phyloP scores from a whole-genome alignment of 2,888 invertebrate genomes.

The Caenorhabditis uteleia region DNA sequence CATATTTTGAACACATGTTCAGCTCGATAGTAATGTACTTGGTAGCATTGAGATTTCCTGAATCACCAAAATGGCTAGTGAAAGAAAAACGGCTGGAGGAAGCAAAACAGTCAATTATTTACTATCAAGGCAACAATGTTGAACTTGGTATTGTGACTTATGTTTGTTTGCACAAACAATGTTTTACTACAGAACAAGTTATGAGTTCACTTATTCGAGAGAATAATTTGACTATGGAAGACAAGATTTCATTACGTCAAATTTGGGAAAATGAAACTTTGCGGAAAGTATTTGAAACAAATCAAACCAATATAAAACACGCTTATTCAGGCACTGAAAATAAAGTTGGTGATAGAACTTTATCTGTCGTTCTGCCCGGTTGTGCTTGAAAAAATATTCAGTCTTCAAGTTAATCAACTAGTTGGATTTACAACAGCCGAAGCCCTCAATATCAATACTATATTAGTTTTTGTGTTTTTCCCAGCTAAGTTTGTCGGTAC shows the following conservation, averaged over 20 bases:
- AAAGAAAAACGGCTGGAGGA: constrained; percentile 10
- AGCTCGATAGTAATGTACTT: constrained; percentile 9
- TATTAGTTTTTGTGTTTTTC: constrained; percentile 9
- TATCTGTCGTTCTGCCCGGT: constrained; percentile 3
- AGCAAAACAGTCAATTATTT: constrained; percentile 10
- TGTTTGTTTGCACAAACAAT: too few species aligned
- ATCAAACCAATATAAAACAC: background rate
- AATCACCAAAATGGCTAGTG: constrained; percentile 25
- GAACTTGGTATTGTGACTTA: too few species aligned
- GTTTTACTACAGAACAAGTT: background rate
- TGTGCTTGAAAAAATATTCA: constrained; percentile 9
- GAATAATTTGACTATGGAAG: background rate
- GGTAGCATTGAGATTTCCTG: constrained; percentile 9
- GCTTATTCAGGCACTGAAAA: constrained; percentile 3
- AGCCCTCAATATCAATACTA: constrained; percentile 8
- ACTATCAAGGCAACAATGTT: constrained; percentile 10
- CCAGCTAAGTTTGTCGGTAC: constrained; percentile 21
- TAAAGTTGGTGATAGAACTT: constrained; percentile 1
- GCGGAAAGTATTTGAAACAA: background rate
- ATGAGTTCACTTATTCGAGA: background rate
- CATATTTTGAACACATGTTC: too few species aligned
- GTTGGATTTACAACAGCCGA: constrained; percentile 8
- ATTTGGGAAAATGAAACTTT: background rate
- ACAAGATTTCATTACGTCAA: background rate
- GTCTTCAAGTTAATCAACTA: constrained; percentile 3